Base-by-base conservation (phyloP, 2,888 invertebrate genomes). In the Tetropium fuscum region DNA sequence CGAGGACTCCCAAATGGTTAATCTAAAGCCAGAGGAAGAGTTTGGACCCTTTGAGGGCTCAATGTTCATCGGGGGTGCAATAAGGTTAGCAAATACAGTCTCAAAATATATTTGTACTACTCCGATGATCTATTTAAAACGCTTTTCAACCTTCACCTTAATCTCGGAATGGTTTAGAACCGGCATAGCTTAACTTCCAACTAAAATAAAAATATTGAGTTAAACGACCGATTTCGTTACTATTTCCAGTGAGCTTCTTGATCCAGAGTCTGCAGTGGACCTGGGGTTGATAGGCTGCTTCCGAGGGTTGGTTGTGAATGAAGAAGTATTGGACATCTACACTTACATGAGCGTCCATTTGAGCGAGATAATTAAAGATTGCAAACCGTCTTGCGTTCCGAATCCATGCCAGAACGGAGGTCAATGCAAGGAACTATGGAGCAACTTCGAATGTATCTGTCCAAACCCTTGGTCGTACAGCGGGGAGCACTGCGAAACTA, bases 251-350 rank as follows among this genome's bases (percentile, higher is more conserved):
- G 93, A 93, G 75, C 88, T 93, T 61, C 82, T 94, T 10, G 78
- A 81, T 65, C 91, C 90, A 73, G 92, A 93, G 77, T 90, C 92
- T 5, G 90, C 92, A 0, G 93, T 94, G 0, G 90, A 91, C 68
- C 93, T 94, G 83, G 95, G 97, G 3, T 85, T 97, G 13, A 95
- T 96, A 70, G 97, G 97, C 16, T 97, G 97, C 81, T 95, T 97
- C 81, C 88, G 96, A 72, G 96, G 96, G 3, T 83, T 97, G 47
- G 93, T 95, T 0, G 95, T 97, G 15, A 97, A 97, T 75, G 94
- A 94, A 11, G 93, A 93, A 83, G 91, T 95, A 63, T 84, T 96
- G 34, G 94, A 96, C 76, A 93, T 97, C 66, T 93, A 95, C 82
- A 93, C 93, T 69, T 95, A 95, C 80, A 94, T 93, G 92, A 93